Evolutionary conservation across 1,140 invertebrate genomes (phyloP), one percentile per base, ranked within the genome.

Genomic region (Ips nitidus): DNA sequence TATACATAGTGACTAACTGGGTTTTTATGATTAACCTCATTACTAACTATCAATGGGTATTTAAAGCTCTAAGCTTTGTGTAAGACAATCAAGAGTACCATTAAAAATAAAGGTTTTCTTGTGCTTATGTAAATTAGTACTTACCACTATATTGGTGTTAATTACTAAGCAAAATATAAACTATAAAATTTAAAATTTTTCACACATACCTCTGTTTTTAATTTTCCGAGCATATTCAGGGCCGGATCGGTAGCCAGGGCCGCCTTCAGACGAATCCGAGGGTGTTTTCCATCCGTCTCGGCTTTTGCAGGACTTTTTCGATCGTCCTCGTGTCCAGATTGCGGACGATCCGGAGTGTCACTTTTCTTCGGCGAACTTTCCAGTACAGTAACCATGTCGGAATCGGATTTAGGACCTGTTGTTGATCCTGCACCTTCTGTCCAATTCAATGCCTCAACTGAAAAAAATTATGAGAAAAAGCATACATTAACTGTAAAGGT

Each of bases 191-290:
- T 22, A 22, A 22, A 22, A 22, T 22, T 22, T 22, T 22, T 22
- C 22, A 22, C 22, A 22, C 22, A 40, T 66, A 75, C 79, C 72
- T 82, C 82, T 6, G 80, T 67, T 71, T 77, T 75, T 37, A 76
- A 52, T 39, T 43, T 72, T 41, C 67, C 57, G 8, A 66, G 42
- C 53, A 70, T 63, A 47, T 89, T 86, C 5, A 91, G 82, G 6
- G 91, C 91, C 1, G 91, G 91, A 81, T 93, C 91, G 37, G 90
- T 92, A 67, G 91, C 91, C 62, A 93, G 84, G 80, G 86, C 88
- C 66, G 90, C 80, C 80, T 92, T 93, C 53, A 93, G 84, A 70
- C 91, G 86, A 71, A 93, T 82, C 75, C 88, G 86, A 68, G 91
- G 90, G 42, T 87, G 80, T 37, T 82, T 81, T 41, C 81, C 78